Evolutionary conservation across 2,797 vertebrate genomes (phyloP), one percentile per base, ranked within the genome.

Genomic region (Gallirallus australis): DNA sequence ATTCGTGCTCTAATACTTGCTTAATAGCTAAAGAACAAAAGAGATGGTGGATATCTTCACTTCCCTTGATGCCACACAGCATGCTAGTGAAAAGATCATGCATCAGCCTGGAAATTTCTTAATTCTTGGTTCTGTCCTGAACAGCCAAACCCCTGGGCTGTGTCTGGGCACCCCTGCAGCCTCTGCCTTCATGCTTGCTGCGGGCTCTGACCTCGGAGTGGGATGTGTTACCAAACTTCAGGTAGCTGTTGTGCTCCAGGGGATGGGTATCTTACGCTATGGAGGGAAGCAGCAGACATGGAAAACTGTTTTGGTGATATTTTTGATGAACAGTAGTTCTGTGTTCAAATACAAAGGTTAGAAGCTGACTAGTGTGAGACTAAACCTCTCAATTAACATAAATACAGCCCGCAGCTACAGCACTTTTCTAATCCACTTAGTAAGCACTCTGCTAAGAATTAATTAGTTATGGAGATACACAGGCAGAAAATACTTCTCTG

Each of bases 371-470:
- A 52, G 90, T 27, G 87, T 85, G 91, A 84, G 94, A 88, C 83
- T 63, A 54, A 96, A 91, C 82, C 88, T 90, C 66, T 53, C 73
- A 89, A 80, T 97, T 95, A 90, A 56, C 91, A 95, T 86, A 95
- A 95, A 92, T 11, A 70, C 63, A 94, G 91, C 84, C 72, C 4
- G 39, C 82, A 94, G 84, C 93, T 75, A 72, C 72, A 52, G 87
- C 19, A 4, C 45, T 53, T 66, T 57, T 16, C 90, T 95, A 20
- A 79, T 86, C 83, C 89, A 64, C 85, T 93, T 39, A 56, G 65
- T 31, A 20, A 91, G 72, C 82, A 27, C 77, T 90, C 82, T 70
- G 85, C 82, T 86, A 70, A 84, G 89, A 95, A 95, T 94, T 96
- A 76, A 95, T 95, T 79, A 79, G 56, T 63, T 90, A 50, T 72